A percentile compares a stretch with the other conserved stretches of the same genome.
Conservation (phyloP, 2,113 vertebrate species). For the Rhagologus leucostigma region DNA sequence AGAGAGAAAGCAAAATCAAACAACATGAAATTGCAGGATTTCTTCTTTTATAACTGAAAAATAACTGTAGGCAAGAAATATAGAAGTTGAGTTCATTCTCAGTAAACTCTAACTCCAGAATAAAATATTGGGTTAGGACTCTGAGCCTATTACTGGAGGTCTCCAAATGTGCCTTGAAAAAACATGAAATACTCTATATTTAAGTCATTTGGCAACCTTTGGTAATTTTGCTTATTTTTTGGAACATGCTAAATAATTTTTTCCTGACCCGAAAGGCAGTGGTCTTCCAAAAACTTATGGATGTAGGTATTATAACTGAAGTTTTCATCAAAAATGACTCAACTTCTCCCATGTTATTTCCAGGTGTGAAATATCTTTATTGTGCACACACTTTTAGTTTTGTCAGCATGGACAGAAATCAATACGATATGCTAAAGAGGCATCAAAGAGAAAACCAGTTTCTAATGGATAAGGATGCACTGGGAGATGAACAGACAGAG, state of each 20-base stretch:
- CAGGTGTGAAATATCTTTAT: neutral
- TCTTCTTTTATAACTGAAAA: neutral
- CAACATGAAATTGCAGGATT: neutral
- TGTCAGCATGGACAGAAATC: neutral
- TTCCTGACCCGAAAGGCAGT: neutral
- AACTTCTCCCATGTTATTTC: rapidly evolving
- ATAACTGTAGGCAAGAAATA: neutral
- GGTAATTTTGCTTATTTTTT: neutral
- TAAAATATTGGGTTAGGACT: neutral
- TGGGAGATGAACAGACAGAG: neutral
- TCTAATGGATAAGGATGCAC: neutral
- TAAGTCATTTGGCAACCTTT: neutral
- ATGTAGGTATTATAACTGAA: neutral
- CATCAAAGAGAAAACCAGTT: neutral
- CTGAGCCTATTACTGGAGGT: neutral
- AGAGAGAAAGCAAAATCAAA: neutral
- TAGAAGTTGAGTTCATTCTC: neutral
- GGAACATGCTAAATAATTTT: neutral
- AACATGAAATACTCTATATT: neutral
- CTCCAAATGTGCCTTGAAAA: neutral
- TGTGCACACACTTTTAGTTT: neutral
- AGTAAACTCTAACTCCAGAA: neutral
- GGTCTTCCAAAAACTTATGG: neutral
- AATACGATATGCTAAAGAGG: neutral
- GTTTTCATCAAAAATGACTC: neutral